Evolutionary conservation across 2,888 invertebrate species (phyloP), one percentile per base, ranked within the genome.

Genomic region (Campaea margaritaria): DNA sequence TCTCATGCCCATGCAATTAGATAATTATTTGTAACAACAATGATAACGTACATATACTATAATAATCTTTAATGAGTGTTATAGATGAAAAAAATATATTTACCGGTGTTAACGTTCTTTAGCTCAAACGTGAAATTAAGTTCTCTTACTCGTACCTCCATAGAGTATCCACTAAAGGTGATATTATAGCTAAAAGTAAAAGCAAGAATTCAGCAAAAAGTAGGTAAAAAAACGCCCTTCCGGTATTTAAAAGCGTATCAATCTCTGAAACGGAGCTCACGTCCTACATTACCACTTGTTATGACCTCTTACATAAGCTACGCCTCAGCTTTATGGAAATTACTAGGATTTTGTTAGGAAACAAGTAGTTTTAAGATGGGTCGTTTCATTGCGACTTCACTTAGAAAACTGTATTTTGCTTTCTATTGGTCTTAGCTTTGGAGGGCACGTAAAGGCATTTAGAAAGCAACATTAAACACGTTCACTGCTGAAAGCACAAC

Each of bases 221-320:
- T 41, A 41, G 9, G 21, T 21, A 5, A 7, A 49, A 41, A 49
- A 49, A 65, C 63, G 61, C 67, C 61, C 58, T 49, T 41, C 27
- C 67, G 68, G 72, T 72, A 76, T 72, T 78, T 78, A 78, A 75
- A 78, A 79, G 62, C 74, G 66, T 73, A 78, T 78, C 78, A 78
- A 78, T 78, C 79, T 49, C 21, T 12, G 34, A 13, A 31, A 7
- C 11, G 46, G 14, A 34, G 16, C 46, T 34, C 45, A 14, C 45
- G 16, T 15, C 34, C 15, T 46, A 16, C 46, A 46, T 46, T 34
- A 46, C 14, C 34, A 12, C 15, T 0, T 16, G 15, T 34, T 46
- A 34, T 14, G 45, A 34, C 34, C 27, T 12, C 34, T 46, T 34
- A 31, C 45, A 45, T 14, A 39, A 14, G 13, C 14, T 44, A 44